These are phyloP conservation scores for Cottus gobio DNA, from an alignment of 2,113 vertebrate genomes.

Conservation along the genomic window DNA sequence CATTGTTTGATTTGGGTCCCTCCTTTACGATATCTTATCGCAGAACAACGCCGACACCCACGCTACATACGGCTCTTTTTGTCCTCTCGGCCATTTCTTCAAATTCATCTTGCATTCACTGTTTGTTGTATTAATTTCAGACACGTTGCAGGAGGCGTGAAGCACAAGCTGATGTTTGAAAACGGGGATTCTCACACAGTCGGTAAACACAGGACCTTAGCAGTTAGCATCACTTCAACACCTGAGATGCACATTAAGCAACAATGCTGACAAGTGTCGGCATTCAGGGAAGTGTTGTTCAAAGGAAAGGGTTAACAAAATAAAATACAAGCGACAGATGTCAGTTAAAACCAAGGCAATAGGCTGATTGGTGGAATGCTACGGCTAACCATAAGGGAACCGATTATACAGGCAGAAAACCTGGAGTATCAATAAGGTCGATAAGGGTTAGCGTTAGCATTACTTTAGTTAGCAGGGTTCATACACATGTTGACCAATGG, in stretches of 20 bases:
- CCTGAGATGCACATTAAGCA: constrained; percentile 48
- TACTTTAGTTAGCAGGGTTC: too few relatives aligned
- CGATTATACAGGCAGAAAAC: too few relatives aligned
- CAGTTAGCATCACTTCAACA: constrained; percentile 63
- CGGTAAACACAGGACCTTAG: constrained; percentile 50
- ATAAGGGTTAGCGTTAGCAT: too few relatives aligned
- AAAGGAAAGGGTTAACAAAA: constrained; percentile 23
- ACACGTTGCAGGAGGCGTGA: constrained; percentile 36
- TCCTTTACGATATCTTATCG: constrained; percentile 74
- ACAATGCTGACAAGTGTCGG: constrained; percentile 36
- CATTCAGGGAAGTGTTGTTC: constrained; percentile 30
- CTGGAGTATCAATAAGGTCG: too few relatives aligned
- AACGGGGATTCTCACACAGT: constrained; percentile 48
- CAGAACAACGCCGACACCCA: constrained; percentile 62
- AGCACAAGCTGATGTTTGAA: constrained; percentile 52
- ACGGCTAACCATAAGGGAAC: not conserved
- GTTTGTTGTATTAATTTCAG: too few relatives aligned
- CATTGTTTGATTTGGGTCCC: constrained; percentile 74
- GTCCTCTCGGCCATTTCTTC: constrained; percentile 55
- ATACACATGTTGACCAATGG: too few relatives aligned
- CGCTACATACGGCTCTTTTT: constrained; percentile 60
- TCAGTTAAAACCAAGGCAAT: constrained; percentile 29
- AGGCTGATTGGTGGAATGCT: constrained; percentile 41
- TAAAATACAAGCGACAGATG: constrained; percentile 22
- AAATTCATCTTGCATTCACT: constrained; percentile 54